Evolutionary conservation across 2,888 invertebrate species (phyloP), one percentile per base, ranked within the genome.

Genomic region (Brachypterus glaber): DNA sequence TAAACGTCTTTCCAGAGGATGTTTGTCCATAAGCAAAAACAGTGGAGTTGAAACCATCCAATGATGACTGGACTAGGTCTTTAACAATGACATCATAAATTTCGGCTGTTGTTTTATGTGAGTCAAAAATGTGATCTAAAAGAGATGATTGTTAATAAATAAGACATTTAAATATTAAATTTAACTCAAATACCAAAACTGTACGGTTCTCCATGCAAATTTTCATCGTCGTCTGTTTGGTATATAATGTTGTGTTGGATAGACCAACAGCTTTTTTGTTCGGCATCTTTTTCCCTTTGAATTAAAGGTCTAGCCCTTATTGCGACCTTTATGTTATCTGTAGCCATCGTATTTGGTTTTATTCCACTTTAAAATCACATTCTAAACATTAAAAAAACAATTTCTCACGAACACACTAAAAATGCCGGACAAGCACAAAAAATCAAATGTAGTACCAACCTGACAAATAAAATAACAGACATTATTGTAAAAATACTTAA

Each of bases 21-120:
- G 90, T 91, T 63, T 91, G 91, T 4, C 91, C 91, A 60, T 92
- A 92, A 0, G 90, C 89, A 67, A 92, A 88, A 47, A 92, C 79
- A 0, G 91, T 91, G 2, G 87, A 89, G 60, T 88, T 87, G 51
- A 85, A 78, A 2, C 88, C 88, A 44, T 75, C 72, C 9, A 82
- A 69, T 1, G 80, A 76, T 1, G 81, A 74, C 44, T 79, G 71
- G 2, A 87, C 77, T 44, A 87, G 79, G 0, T 82, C 81, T 50
- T 76, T 73, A 0, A 80, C 82, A 46, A 84, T 68, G 38, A 69
- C 71, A 45, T 79, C 61, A 57, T 82, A 88, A 0, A 87, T 73
- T 34, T 74, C 69, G 33, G 62, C 57, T 26, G 82, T 86, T 30
- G 68, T 69, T 12, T 70, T 67, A 3, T 67, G 57, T 41, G 70